These are phyloP conservation scores for Accipiter badius DNA, from an alignment of 2,797 vertebrate species.

Conservation along the genomic window DNA sequence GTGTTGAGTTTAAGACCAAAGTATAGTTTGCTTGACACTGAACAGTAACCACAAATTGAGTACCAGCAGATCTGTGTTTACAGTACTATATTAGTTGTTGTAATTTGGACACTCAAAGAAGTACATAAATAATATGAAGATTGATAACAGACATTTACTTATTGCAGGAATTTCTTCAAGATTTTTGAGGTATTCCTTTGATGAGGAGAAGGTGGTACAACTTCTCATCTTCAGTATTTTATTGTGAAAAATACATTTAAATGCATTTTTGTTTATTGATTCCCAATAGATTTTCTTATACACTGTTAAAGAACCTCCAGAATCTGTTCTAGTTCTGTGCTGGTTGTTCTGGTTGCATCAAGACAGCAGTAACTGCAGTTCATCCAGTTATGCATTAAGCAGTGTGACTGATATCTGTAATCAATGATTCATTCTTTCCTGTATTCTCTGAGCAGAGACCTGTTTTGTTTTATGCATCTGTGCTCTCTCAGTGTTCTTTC, in stretches of 20 bases:
- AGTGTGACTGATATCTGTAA: not conserved
- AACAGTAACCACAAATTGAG: not conserved
- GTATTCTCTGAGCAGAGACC: not conserved
- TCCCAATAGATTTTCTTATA: not conserved
- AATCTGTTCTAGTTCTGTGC: not conserved
- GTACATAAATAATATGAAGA: not conserved
- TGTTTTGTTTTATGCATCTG: not conserved
- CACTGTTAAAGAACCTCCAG: not conserved
- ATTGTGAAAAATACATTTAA: not conserved
- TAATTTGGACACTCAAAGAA: not conserved
- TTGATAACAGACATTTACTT: not conserved
- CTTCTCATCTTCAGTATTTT: not conserved
- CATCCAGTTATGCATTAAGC: not conserved
- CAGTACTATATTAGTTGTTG: not conserved
- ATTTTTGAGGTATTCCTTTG: not conserved
- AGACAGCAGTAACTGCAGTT: not conserved
- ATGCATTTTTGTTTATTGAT: not conserved
- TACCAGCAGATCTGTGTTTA: not conserved
- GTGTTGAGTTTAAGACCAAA: not conserved
- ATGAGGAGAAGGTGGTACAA: not conserved
- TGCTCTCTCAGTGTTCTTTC: not conserved
- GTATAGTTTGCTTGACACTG: not conserved
- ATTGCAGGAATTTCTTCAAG: not conserved
- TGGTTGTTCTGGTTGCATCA: not conserved
- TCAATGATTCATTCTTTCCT: not conserved